Evolutionary conservation across 2,888 invertebrate genomes (phyloP), one percentile per base, ranked within the genome.

Genomic region (Drosophila mulleri): DNA sequence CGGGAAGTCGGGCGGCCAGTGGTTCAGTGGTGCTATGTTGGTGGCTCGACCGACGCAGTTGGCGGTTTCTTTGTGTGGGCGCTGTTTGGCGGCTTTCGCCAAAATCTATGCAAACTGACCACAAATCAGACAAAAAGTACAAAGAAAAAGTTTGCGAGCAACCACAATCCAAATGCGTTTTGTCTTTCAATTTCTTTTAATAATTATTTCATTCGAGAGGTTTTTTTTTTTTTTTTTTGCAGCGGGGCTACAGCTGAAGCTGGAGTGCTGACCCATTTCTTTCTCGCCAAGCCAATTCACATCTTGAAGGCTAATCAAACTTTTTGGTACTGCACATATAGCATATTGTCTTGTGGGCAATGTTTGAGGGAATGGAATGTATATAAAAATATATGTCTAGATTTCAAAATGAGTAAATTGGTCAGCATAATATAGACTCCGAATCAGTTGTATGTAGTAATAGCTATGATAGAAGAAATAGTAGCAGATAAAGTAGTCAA

Each of bases 61-160:
- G 66, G 48, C 32, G 63, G 59, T 69, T 72, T 57, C 66, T 72
- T 79, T 79, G 67, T 80, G 66, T 67, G 63, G 69, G 67, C 52
- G 63, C 20, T 26, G 42, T 53, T 65, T 29, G 74, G 35, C 45
- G 67, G 76, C 72, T 42, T 65, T 72, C 56, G 48, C 62, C 50
- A 50, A 50, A 50, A 32, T 61, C 53, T 62, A 32, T 64, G 66
- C 67, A 62, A 54, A n/a, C 54, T 60, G 72, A 71, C 83, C 87
- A 86, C 89, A 83, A 88, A 75, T 83, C 75, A 73, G 72, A 72
- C 64, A 72, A 67, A 70, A 66, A 70, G 66, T 39, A 39, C 20
- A 23, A 8, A 26, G 45, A 18, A 72, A 68, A n/a, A 39, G 11
- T 67, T 72, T 73, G 62, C 72, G 70, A 70, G 57, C 44, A 67